phyloP scores from a whole-genome alignment of 2,888 invertebrate species.

The Elysia crispata region DNA sequence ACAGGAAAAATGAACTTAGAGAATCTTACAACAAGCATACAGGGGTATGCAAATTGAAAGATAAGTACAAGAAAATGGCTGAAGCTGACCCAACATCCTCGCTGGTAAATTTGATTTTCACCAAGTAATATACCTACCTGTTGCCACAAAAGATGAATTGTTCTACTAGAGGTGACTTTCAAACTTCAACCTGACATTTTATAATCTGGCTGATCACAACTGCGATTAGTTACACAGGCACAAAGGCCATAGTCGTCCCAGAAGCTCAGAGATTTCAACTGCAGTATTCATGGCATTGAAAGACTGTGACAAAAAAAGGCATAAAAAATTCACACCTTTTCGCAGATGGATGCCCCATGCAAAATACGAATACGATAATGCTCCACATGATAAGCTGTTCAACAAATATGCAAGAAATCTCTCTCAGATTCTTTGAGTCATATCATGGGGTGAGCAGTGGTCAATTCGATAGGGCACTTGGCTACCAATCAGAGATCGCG shows the following conservation, averaged over 20 bases:
- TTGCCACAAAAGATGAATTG: conserved; percentile 6
- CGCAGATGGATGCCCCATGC: conserved; percentile 18
- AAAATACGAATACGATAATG: conserved; percentile 14
- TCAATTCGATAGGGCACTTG: too few species aligned
- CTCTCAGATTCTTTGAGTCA: conserved; percentile 29
- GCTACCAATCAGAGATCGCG: too few species aligned
- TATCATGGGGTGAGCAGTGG: too few species aligned
- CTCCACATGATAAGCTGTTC: neutral
- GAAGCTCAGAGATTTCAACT: conserved; percentile 6
- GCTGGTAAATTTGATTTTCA: neutral
- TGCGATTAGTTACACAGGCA: conserved; percentile 7
- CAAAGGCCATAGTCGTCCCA: neutral
- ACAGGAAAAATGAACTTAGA: too few species aligned
- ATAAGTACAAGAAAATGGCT: neutral
- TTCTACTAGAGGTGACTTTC: conserved; percentile 27
- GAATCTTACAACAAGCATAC: conserved; percentile 6
- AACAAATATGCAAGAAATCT: conserved; percentile 6
- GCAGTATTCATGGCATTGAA: conserved; percentile 4
- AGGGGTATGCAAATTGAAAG: neutral
- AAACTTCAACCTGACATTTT: conserved; percentile 27
- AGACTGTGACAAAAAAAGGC: conserved; percentile 1
- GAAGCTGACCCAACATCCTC: neutral
- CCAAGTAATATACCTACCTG: conserved; percentile 18
- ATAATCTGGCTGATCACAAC: neutral
- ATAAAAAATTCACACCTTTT: conserved; percentile 11